Percentiles rank a stretch among this genome's conserved stretches.
Conservation (phyloP, 1,140 invertebrate genomes). For the Meteorus sp. region DNA sequence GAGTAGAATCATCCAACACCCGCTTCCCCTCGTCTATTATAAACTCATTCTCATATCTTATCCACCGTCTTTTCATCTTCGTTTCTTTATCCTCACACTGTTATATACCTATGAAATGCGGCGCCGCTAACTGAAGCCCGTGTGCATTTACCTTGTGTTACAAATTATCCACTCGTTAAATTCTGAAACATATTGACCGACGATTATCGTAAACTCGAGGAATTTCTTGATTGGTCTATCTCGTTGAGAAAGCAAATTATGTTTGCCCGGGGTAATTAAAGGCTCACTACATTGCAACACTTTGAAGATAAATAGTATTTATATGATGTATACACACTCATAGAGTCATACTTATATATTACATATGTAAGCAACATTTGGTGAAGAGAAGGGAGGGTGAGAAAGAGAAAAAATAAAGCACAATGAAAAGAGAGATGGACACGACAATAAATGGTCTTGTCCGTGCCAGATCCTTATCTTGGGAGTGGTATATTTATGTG, state of each 20-base stretch:
- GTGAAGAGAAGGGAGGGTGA: neutral
- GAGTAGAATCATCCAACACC: too few species aligned
- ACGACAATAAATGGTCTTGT: conserved; percentile 53
- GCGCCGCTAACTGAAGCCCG: neutral
- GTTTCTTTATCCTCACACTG: neutral
- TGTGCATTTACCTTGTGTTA: neutral
- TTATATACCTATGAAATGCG: neutral
- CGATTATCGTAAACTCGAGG: conserved; percentile 10
- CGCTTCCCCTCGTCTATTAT: neutral
- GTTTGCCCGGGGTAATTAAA: conserved; percentile 8
- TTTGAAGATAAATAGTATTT: too few species aligned
- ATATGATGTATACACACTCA: neutral
- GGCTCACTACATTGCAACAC: neutral
- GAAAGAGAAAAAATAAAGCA: conserved; percentile 1
- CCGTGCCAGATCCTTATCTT: conserved; percentile 51
- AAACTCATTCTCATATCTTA: neutral
- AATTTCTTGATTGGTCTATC: conserved; percentile 4
- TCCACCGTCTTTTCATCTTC: neutral
- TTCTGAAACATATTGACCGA: conserved; percentile 1
- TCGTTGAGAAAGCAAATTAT: conserved; percentile 4
- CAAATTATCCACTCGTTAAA: conserved; percentile 16
- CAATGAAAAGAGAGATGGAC: conserved; percentile 39
- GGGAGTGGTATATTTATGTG: conserved; percentile 50
- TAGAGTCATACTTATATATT: neutral
- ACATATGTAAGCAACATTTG: conserved; percentile 13